Evolutionary conservation across 2,797 vertebrate genomes (phyloP).

Genomic region (Cygnus olor): DNA sequence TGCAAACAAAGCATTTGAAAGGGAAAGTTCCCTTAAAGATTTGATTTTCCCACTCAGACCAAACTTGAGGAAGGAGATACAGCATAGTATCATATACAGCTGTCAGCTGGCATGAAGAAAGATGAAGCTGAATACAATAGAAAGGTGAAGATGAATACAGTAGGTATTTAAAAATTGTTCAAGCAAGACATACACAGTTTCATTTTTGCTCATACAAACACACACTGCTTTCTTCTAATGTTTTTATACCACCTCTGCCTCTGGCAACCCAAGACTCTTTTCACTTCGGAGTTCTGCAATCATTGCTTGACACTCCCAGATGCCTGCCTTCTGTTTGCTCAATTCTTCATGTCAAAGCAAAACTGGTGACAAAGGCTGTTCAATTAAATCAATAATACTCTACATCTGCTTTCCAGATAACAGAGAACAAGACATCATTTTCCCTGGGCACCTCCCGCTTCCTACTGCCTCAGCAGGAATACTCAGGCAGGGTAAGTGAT

Average conservation of each 20-base stretch:
- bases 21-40: not conserved
- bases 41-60: not conserved
- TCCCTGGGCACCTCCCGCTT: accelerated
- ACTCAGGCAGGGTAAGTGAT: not conserved
- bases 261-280: not conserved
- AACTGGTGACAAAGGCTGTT: not conserved
- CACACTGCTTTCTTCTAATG: not conserved
- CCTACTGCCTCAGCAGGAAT: not conserved
- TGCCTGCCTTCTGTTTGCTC: accelerated
- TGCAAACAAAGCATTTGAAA: not conserved
- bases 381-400: not conserved
- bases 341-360: not conserved
- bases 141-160: not conserved
- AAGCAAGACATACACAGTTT: not conserved
- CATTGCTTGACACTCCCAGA: not conserved
- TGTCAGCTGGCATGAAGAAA: not conserved
- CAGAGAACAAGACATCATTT: not conserved
- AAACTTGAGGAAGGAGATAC: not conserved
- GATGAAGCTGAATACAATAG: not conserved
- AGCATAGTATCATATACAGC: not conserved
- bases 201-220: not conserved
- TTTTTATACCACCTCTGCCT: not conserved
- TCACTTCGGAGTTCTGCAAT: not conserved
- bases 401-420: not conserved
- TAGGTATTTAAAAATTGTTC: not conserved